A percentile compares a stretch with the other conserved stretches of the same genome.
phyloP scores from a whole-genome alignment of 1,140 invertebrate genomes.

The Rhyacophila brunnea region DNA sequence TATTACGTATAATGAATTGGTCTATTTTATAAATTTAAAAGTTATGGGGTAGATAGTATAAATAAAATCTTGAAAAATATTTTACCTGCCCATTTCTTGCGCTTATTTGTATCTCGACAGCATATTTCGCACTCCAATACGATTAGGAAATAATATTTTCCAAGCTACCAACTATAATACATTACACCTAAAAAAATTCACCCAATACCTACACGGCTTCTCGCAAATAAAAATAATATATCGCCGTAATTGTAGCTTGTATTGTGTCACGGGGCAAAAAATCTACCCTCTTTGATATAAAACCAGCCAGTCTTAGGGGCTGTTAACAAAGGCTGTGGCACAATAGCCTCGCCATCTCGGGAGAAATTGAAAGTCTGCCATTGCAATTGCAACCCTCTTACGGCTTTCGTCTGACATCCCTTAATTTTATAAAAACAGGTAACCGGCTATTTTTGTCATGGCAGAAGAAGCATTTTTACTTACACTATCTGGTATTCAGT shows the following conservation, averaged over 20 bases:
- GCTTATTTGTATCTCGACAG: too few species aligned
- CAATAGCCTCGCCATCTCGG: conserved; percentile 17
- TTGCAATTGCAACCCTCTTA: conserved; percentile 4
- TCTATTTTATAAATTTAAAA: too few species aligned
- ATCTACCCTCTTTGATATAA: conserved; percentile 21
- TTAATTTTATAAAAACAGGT: conserved; percentile 5
- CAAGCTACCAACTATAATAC: background rate
- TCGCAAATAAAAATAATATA: background rate
- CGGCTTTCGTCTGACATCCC: conserved; percentile 1
- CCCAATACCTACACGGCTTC: background rate
- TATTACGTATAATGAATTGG: too few species aligned
- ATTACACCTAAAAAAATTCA: conserved; percentile 14
- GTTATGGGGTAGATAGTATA: too few species aligned
- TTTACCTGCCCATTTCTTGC: too few species aligned
- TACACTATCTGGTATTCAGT: too few species aligned
- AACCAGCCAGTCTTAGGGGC: background rate
- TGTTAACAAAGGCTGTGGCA: conserved; percentile 11
- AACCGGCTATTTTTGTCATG: too few species aligned
- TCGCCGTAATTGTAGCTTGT: conserved; percentile 20
- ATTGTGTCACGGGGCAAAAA: conserved; percentile 26
- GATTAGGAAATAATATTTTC: too few species aligned
- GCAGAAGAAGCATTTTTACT: too few species aligned
- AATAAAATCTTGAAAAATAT: too few species aligned
- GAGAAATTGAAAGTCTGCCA: conserved; percentile 30
- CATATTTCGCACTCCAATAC: too few species aligned